Conservation (phyloP, 2,113 vertebrate genomes). For the Conger conger region DNA sequence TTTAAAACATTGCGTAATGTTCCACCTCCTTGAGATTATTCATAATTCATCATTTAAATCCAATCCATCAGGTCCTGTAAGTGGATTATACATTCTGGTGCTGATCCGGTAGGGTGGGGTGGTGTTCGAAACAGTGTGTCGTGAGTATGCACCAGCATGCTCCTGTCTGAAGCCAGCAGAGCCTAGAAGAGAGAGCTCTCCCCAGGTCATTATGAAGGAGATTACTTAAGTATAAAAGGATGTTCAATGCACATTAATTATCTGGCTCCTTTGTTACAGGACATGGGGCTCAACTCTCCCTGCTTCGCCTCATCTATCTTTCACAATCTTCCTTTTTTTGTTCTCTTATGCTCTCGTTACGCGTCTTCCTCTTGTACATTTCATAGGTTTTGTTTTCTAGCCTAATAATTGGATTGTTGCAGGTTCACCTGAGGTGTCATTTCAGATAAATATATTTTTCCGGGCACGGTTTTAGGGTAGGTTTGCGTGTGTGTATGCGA, state of each 20-base stretch:
- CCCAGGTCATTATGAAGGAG: slow-evolving; percentile 29
- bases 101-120: neutral
- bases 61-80: slow-evolving; percentile 21
- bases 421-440: neutral
- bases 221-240: slow-evolving; percentile 26
- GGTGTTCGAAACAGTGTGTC: neutral
- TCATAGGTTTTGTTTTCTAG: neutral
- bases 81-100: slow-evolving; percentile 17
- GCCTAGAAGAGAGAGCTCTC: slow-evolving; percentile 1
- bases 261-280: slow-evolving; percentile 21
- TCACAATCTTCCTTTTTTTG: neutral
- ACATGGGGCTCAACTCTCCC: neutral
- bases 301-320: neutral
- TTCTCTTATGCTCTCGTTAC: neutral
- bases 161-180: neutral
- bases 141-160: neutral
- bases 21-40: slow-evolving; percentile 6
- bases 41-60: slow-evolving; percentile 36
- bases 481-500: slow-evolving; percentile 20
- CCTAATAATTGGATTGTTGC: neutral
- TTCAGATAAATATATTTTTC: neutral
- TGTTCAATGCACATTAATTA: slow-evolving; percentile 32
- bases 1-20: slow-evolving; percentile 3
- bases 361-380: neutral
- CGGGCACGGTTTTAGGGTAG: neutral